A percentile compares a stretch with the other conserved stretches of the same genome.
Evolutionary conservation across 2,888 invertebrate genomes (phyloP).

Genomic region (Ormyrus nitidulus): DNA sequence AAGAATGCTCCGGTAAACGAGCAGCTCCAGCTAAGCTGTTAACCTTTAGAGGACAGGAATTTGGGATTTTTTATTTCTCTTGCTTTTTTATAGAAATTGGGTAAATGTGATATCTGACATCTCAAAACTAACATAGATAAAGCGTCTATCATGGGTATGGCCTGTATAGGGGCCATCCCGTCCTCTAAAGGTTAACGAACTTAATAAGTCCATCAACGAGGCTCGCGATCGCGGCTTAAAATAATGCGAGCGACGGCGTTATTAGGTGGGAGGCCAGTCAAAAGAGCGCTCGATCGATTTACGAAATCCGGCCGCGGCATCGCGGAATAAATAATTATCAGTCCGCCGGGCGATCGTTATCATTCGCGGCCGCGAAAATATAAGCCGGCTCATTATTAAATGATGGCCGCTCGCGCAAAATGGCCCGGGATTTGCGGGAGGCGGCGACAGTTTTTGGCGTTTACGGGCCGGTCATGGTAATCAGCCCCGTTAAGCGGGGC

Average conservation of each 20-base stretch:
- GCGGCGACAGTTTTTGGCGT: background rate
- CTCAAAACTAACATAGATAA: too few species aligned
- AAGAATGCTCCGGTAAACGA: too few species aligned
- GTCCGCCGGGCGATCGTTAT: constrained; percentile 23
- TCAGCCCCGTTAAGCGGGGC: constrained; percentile 26
- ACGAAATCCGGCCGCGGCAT: constrained; percentile 1
- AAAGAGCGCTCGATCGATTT: constrained; percentile 44
- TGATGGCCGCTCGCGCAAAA: background rate
- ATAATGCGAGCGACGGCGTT: background rate
- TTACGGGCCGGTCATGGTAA: constrained; percentile 25
- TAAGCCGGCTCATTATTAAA: constrained; percentile 31
- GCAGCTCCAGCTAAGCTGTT: too few species aligned
- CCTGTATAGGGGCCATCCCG: too few species aligned
- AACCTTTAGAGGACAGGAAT: too few species aligned
- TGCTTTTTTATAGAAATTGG: too few species aligned
- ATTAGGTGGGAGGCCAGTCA: background rate
- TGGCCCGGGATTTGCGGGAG: background rate
- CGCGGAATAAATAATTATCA: constrained; percentile 44
- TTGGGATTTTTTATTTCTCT: too few species aligned
- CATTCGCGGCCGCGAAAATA: constrained; percentile 26
- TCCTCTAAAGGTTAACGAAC: background rate
- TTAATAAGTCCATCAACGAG: constrained; percentile 21
- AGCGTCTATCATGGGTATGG: too few species aligned
- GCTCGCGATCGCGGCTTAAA: constrained; percentile 22
- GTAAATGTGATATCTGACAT: too few species aligned